Conservation (phyloP, 1,140 invertebrate genomes). For the Aphidius ervi region DNA sequence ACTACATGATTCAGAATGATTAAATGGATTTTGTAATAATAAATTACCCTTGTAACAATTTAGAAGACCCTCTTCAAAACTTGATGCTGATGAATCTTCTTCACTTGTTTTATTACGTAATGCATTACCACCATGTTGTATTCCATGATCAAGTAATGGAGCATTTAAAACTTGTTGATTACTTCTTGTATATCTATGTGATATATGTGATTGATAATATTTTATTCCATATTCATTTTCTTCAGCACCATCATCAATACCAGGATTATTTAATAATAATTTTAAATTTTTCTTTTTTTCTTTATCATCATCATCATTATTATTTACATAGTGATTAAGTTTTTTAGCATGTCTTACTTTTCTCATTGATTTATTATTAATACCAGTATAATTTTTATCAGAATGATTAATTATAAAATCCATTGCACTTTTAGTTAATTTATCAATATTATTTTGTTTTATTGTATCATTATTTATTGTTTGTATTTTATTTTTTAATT, state of each 20-base stretch:
- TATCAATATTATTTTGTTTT: conserved; percentile 10
- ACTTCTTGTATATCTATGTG: conserved; percentile 43
- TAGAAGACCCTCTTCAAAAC: conserved; percentile 71
- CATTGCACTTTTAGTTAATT: too few relatives aligned
- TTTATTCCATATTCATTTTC: conserved; percentile 21
- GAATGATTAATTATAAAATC: too few relatives aligned
- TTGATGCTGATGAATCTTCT: conserved; percentile 64
- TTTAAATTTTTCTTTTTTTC: conserved; percentile 3
- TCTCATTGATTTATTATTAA: neutral
- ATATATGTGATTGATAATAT: conserved; percentile 9
- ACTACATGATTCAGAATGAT: conserved; percentile 62
- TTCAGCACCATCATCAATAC: conserved; percentile 43
- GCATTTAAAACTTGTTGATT: conserved; percentile 53
- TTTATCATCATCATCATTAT: neutral
- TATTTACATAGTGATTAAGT: neutral
- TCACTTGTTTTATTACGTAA: conserved; percentile 56
- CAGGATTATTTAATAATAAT: conserved; percentile 28
- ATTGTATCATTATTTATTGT: neutral
- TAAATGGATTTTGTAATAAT: conserved; percentile 64
- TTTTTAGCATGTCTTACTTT: conserved; percentile 32
- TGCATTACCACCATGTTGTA: conserved; percentile 67
- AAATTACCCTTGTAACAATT: conserved; percentile 71
- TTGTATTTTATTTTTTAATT: neutral
- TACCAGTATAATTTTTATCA: too few relatives aligned
- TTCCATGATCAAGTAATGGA: conserved; percentile 63